phyloP scores from a whole-genome alignment of 1,140 invertebrate genomes.

The Mactra quadrangularis region DNA sequence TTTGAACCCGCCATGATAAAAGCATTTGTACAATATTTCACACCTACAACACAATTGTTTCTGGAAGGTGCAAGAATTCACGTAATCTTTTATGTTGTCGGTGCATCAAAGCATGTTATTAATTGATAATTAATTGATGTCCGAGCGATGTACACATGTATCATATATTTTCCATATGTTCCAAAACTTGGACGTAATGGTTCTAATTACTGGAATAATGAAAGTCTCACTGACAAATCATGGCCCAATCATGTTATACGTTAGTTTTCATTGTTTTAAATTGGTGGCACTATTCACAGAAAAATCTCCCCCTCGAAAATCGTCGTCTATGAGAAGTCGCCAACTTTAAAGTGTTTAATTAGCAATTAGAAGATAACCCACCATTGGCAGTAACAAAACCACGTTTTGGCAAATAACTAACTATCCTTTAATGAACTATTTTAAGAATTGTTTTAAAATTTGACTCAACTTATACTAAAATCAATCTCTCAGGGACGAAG shows the following conservation, averaged over 20 bases:
- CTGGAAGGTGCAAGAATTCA: too few species aligned
- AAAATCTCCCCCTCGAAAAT: background rate
- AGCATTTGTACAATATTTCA: conserved; percentile 23
- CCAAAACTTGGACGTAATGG: background rate
- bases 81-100: background rate
- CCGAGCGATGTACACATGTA: background rate
- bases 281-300: background rate
- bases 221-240: background rate
- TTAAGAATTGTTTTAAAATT: too few species aligned
- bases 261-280: background rate
- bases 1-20: background rate
- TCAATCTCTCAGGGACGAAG: too few species aligned
- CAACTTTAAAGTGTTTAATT: background rate
- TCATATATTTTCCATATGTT: conserved; percentile 10
- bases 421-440: too few species aligned
- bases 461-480: too few species aligned
- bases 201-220: background rate
- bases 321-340: background rate
- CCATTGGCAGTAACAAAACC: too few species aligned
- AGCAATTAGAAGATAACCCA: too few species aligned
- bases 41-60: background rate
- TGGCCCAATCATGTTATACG: background rate
- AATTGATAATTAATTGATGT: conserved; percentile 10
- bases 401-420: too few species aligned
- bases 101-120: background rate